A percentile compares a stretch with the other conserved stretches of the same genome.
Conservation (phyloP, 2,113 vertebrate species). For the Alaudala cheleensis region DNA sequence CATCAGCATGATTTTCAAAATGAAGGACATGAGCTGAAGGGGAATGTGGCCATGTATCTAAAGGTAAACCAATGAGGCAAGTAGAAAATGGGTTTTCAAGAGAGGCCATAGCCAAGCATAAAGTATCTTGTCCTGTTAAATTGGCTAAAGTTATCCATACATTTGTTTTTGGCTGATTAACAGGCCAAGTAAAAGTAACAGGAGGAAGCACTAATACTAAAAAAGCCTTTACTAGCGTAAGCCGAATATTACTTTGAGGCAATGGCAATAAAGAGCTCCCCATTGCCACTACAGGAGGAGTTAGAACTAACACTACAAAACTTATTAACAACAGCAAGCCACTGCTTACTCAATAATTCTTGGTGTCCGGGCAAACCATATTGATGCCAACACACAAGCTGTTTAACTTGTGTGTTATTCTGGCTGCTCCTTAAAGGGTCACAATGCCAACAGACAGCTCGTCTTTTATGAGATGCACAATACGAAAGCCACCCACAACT, state of each 20-base stretch:
- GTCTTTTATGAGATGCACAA: neutral
- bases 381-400: neutral
- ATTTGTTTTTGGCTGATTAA: neutral
- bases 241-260: neutral
- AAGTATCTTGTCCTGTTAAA: neutral
- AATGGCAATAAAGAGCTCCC: neutral
- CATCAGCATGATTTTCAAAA: neutral
- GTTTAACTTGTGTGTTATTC: neutral
- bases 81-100: neutral
- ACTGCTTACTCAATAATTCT: neutral
- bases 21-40: neutral
- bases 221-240: neutral
- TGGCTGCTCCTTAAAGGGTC: neutral
- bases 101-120: neutral
- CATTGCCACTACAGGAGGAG: neutral
- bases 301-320: neutral
- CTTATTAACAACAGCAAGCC: neutral
- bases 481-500: neutral
- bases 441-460: neutral
- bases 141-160: neutral
- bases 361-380: neutral
- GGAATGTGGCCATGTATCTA: neutral
- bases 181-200: neutral
- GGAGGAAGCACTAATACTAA: neutral
- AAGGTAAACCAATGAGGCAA: neutral